Evolutionary conservation across 2,113 vertebrate species (phyloP).

Genomic region (Opisthocomus hoazin): DNA sequence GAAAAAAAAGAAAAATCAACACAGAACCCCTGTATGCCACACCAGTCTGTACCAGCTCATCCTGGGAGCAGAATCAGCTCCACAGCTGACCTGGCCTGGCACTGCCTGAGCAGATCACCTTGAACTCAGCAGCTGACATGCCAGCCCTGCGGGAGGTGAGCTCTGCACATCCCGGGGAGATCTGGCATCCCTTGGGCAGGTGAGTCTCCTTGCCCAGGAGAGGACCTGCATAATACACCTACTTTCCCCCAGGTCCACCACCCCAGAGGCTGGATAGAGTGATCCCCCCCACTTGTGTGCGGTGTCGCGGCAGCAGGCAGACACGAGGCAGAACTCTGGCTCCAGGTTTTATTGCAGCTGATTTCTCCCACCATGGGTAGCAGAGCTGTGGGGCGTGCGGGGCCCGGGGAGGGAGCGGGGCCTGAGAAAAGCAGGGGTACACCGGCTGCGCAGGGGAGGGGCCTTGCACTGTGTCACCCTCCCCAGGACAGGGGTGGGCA

Average conservation of each 20-base stretch:
- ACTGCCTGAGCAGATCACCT: background rate
- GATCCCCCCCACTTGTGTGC: background rate
- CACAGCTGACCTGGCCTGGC: background rate
- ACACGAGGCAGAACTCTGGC: constrained; percentile 1
- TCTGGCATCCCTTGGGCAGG: background rate
- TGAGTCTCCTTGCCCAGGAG: background rate
- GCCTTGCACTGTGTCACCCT: background rate
- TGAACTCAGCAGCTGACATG: background rate
- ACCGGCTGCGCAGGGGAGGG: background rate
- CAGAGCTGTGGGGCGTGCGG: background rate
- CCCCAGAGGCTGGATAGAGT: background rate
- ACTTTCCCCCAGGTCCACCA: background rate
- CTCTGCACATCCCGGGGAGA: background rate
- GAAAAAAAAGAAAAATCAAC: background rate
- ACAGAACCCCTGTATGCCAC: background rate
- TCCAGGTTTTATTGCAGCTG: constrained; percentile 43
- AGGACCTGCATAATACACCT: background rate
- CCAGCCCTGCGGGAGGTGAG: background rate
- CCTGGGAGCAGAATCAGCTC: background rate
- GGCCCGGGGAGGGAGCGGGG: background rate
- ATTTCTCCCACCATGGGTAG: background rate
- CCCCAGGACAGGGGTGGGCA: background rate
- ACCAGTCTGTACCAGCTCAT: background rate
- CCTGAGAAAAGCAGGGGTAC: background rate
- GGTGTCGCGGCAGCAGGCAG: accelerated